Base-by-base conservation (phyloP, 2,797 vertebrate species). In the Neosilurus hyrtlii region DNA sequence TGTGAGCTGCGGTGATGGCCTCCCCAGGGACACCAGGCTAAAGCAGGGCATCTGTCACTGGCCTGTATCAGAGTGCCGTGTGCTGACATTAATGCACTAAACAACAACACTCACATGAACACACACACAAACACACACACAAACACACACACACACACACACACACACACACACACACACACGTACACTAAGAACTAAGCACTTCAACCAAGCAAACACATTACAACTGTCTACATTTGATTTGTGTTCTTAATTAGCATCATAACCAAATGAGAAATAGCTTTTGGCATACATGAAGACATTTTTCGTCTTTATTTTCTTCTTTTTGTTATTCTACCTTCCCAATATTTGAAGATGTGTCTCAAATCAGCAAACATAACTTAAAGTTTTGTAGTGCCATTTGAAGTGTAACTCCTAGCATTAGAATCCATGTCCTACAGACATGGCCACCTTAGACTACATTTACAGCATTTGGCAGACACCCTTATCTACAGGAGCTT, bases 21-120 rank as follows among this genome's bases (percentile, higher is more conserved):
- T 87, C 86, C 73, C 86, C 1, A 16, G 82, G 65, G 83, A 86
- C 51, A 70, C 56, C 56, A 20, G 74, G 82, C 83, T 79, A 83
- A 83, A 86, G 66, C 85, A 85, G 84, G 86, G 83, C 86, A 84
- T 87, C 87, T 87, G 86, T 89, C 87, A 82, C 86, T 81, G 85
- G 76, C 85, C 85, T 82, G 51, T 86, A 80, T 90, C 86, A 83
- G 72, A 85, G 82, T 81, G 80, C 83, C 26, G 70, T 82, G 87
- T 83, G 71, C 87, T 88, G 84, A 54, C 67, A 67, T 87, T 91
- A 92, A 93, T 90, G 89, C 89, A 86, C 86, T 81, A 90, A 91
- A 91, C 91, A 91, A 87, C 89, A 90, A 90, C 90, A 89, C 88
- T 87, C 88, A 88, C 86, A 84, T 82, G 65, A 84, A 80, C 80